Base-by-base conservation (phyloP, 1,140 invertebrate genomes). In the Caenorhabditis brenneri region DNA sequence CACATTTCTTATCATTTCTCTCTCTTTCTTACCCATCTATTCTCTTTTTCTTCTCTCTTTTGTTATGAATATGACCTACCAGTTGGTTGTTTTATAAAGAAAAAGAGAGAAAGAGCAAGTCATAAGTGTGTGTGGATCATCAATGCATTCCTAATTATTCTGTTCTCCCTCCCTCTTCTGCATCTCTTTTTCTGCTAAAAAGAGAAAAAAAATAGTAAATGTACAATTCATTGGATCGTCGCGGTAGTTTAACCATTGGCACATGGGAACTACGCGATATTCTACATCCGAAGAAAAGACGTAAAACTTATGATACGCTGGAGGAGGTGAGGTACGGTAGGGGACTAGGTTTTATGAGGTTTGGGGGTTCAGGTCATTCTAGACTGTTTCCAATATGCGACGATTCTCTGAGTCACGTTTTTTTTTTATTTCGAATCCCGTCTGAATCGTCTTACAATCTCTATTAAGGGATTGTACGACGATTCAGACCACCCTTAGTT, bases 171-270 rank as follows among this genome's bases (percentile, higher is more conserved):
- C 31, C 58, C 19, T n/a, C 58, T 46, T 24, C 36, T 19, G 5
- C 29, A 16, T 65, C 58, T 55, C 27, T 27, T 55, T 24, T 29
- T 7, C 53, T 55, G 22, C 53, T 55, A n/a, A n/a, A n/a, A n/a
- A n/a, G n/a, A n/a, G n/a, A n/a, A n/a, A n/a, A n/a, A n/a, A n/a
- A n/a, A n/a, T 55, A 27, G 19, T 55, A n/a, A 74, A 74, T 74
- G 65, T 42, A 74, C 65, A 74, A 74, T 42, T 74, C 36, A 74
- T 42, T 74, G 65, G 65, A 74, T 42, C 65, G 65, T 74, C 65
- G 65, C 31, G 58, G 58, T 65, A 65, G 58, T 42, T 31, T 42
- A 74, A 39, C 65, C 19, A 42, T 74, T 42, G 65, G 65, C 4
- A 74, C 65, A 42, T 42, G 36, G 58, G 58, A 65, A 36, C 29